Evolutionary conservation across 2,797 vertebrate genomes (phyloP).

Genomic region (Luscinia luscinia): DNA sequence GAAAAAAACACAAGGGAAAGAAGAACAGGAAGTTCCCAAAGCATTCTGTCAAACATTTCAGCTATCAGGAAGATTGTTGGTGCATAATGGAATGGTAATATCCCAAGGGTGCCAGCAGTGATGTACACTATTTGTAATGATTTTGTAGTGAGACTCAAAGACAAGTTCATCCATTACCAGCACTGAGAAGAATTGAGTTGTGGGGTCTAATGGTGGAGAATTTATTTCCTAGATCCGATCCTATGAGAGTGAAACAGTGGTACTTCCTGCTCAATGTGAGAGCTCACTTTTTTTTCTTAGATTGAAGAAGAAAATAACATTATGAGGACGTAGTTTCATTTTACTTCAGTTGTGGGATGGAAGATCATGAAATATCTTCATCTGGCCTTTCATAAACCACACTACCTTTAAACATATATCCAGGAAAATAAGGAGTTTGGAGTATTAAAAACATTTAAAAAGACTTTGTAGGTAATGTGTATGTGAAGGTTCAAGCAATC

Average conservation of each 20-base stretch:
- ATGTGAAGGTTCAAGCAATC: slow-evolving; percentile 36
- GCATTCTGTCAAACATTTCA: neutral
- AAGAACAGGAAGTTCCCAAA: neutral
- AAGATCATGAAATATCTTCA: neutral
- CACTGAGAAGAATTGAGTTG: neutral
- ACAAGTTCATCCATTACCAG: neutral
- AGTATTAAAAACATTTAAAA: neutral
- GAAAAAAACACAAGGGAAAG: neutral
- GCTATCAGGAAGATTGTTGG: neutral
- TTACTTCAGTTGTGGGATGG: neutral
- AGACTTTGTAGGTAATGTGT: neutral
- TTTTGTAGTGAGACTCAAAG: neutral
- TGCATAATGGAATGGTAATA: neutral
- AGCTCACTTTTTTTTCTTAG: neutral
- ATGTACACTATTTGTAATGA: neutral
- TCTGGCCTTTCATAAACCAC: neutral
- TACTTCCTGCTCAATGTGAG: neutral
- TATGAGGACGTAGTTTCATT: neutral
- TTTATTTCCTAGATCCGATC: neutral
- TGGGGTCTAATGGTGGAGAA: neutral
- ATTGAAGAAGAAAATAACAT: neutral
- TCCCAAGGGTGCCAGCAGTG: neutral
- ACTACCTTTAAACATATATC: neutral
- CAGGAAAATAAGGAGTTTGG: neutral
- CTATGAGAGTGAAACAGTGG: neutral